Base-by-base conservation (phyloP, 2,797 vertebrate species). In the Lophotriccus pileatus region DNA sequence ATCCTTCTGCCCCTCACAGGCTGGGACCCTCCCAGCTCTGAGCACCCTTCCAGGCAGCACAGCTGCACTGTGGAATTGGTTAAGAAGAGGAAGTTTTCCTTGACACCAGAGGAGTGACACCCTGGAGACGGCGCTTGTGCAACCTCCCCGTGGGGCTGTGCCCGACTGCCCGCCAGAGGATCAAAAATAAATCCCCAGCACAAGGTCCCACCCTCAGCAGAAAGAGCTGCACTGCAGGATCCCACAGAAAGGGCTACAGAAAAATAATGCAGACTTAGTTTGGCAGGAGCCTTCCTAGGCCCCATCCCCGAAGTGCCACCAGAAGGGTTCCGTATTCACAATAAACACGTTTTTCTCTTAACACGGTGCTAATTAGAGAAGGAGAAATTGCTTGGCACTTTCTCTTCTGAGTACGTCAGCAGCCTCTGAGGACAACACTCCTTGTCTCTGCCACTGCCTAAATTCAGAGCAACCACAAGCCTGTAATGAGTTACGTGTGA, bases 71-170 rank as follows among this genome's bases (percentile, higher is more conserved):
- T 4, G 1, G 95, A 97, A 98, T 96, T 96, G 98, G 98, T 98
- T 91, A 94, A 97, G 97, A 97, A 98, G 98, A 98, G 98, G 98
- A 99, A 98, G 98, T 98, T 97, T 90, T 97, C 97, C 97, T 97
- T 98, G 98, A 98, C 98, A 97, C 98, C 98, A 97, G 97, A 96
- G 95, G 73, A 93, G 85, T 25, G 95, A 88, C 97, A 98, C 98
- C 97, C 98, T 97, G 97, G 97, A 98, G 97, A 98, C 95, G 0
- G 50, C 1, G 3, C 95, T 96, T 97, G 98, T 95, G 96, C 95
- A 97, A 96, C 95, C 92, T 82, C 93, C 97, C 95, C 46, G 10
- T 23, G 79, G 53, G 82, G 76, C 84, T 44, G 37, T 16, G 66
- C 58, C 86, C 80, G n/a, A 87, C 63, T 87, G 49, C 88, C 37